These are phyloP conservation scores for Alces alces DNA, from an alignment of 2,113 vertebrate species.

Conservation along the genomic window DNA sequence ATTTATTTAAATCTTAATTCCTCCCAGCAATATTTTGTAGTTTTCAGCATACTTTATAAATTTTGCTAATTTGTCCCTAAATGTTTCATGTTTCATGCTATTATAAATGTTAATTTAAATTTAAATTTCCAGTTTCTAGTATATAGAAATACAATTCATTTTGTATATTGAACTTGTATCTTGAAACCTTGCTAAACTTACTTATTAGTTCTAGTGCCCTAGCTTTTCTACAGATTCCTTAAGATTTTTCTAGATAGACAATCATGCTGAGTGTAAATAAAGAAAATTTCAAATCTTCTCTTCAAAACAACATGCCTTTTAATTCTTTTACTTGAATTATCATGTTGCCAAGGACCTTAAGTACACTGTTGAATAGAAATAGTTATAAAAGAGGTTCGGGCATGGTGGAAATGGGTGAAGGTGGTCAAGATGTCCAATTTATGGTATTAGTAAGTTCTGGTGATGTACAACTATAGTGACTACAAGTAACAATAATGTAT, in stretches of 20 bases:
- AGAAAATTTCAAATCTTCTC: not conserved
- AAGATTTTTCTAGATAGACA: not conserved
- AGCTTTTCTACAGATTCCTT: not conserved
- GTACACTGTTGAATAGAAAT: not conserved
- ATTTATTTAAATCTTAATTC: not conserved
- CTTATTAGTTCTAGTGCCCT: not conserved
- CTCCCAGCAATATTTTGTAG: not conserved
- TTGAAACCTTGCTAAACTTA: not conserved
- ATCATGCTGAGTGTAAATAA: not conserved
- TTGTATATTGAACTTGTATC: not conserved
- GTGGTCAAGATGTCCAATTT: not conserved
- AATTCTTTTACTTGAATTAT: not conserved
- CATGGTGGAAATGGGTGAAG: not conserved
- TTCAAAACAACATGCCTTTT: not conserved
- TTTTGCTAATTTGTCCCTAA: not conserved
- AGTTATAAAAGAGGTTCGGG: not conserved
- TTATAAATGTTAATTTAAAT: not conserved
- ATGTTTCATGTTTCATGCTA: not conserved
- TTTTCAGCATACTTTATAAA: not conserved
- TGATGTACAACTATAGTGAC: not conserved
- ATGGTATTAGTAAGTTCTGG: not conserved
- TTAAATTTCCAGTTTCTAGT: not conserved
- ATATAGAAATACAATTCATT: not conserved
- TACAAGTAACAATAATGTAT: not conserved
- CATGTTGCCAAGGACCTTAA: not conserved